Conservation (phyloP, 2,797 vertebrate species). For the Syngnathus acus region DNA sequence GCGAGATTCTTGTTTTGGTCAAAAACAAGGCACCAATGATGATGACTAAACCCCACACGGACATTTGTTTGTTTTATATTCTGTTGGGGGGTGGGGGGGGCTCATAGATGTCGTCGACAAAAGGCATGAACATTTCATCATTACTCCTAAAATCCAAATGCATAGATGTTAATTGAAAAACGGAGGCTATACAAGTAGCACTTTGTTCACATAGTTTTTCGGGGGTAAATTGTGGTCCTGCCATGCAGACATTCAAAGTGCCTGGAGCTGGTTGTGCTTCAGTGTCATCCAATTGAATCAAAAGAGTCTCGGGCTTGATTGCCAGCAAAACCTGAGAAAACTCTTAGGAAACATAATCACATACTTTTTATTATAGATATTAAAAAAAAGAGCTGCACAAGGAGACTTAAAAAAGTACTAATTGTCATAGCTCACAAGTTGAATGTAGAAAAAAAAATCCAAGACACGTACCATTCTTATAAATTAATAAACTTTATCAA, state of each 20-base stretch:
- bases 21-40: slow-evolving; percentile 68
- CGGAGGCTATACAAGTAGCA: slow-evolving; percentile 44
- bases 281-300: slow-evolving; percentile 32
- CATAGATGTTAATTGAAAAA: slow-evolving; percentile 47
- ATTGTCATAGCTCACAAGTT: background rate
- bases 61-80: background rate
- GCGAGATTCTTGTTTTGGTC: slow-evolving; percentile 38
- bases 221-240: slow-evolving; percentile 21
- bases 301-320: slow-evolving; percentile 35
- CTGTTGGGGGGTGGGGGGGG: background rate
- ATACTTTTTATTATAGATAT: slow-evolving; percentile 16
- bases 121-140: slow-evolving; percentile 1
- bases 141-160: slow-evolving; percentile 47
- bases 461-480: slow-evolving; percentile 46
- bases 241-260: slow-evolving; percentile 39
- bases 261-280: slow-evolving; percentile 58
- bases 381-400: slow-evolving; percentile 36
- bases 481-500: slow-evolving; percentile 60
- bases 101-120: background rate
- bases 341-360: background rate
- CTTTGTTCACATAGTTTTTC: slow-evolving; percentile 12
- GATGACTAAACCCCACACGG: slow-evolving; percentile 42
- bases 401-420: slow-evolving; percentile 27
- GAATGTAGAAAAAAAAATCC: slow-evolving; percentile 19
- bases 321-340: slow-evolving; percentile 42